Percentiles rank a stretch among this genome's conserved stretches.
Conservation (phyloP, 2,888 invertebrate species). For the Leucophenga montana region DNA sequence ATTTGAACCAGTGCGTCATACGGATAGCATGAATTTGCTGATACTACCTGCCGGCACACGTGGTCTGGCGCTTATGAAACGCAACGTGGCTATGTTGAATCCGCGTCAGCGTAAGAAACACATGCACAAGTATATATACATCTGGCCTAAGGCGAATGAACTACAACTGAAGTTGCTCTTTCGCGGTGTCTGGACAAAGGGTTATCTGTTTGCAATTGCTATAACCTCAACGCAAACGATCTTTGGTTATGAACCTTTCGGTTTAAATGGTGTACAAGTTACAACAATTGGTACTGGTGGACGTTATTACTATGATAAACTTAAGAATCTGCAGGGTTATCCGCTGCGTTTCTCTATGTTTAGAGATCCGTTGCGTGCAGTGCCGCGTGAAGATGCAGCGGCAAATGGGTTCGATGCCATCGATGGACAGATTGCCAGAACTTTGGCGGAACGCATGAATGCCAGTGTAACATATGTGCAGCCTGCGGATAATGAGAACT, state of each 20-base stretch:
- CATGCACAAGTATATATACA: constrained; percentile 61
- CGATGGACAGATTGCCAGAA: constrained; percentile 55
- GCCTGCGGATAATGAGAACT: constrained; percentile 59
- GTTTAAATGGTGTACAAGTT: constrained; percentile 47
- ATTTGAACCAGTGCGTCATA: constrained; percentile 52
- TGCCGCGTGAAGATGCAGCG: constrained; percentile 43
- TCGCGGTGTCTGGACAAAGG: constrained; percentile 54
- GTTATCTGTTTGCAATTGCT: constrained; percentile 57
- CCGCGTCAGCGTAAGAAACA: constrained; percentile 55
- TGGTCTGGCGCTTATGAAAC: constrained; percentile 42
- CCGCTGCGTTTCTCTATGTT: constrained; percentile 64
- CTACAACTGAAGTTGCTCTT: constrained; percentile 50
- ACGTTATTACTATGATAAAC: constrained; percentile 55
- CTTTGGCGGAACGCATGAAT: constrained; percentile 56
- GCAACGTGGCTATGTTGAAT: constrained; percentile 55
- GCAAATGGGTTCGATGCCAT: constrained; percentile 48
- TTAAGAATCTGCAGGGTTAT: constrained; percentile 55
- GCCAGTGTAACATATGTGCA: constrained; percentile 58
- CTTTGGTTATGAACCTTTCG: constrained; percentile 65
- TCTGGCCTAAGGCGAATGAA: constrained; percentile 53
- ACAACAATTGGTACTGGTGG: not conserved
- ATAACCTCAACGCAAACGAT: constrained; percentile 40
- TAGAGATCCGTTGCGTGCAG: constrained; percentile 54
- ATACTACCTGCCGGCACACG: constrained; percentile 43
- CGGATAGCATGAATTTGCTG: constrained; percentile 56